phyloP scores from a whole-genome alignment of 2,888 invertebrate species.

The Campopleginae sp. region DNA sequence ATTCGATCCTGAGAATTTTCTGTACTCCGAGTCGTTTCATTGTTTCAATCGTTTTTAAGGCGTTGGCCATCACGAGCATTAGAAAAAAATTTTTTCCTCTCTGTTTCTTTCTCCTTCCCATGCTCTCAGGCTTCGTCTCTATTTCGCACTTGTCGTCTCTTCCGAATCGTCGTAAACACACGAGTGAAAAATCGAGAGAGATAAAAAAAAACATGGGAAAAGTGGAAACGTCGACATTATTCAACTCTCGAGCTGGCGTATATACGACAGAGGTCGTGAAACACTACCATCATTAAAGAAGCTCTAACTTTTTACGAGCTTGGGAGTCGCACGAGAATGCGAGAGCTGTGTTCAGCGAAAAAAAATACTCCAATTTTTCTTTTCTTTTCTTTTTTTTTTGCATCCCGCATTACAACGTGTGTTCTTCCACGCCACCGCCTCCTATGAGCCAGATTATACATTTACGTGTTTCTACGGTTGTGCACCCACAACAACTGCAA shows the following conservation, averaged over 20 bases:
- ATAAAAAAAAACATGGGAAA: conserved; percentile 11
- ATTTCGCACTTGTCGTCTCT: conserved; percentile 33
- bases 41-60: no score
- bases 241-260: conserved; percentile 59
- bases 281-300: conserved; percentile 63
- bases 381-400: conserved; percentile 31
- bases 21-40: no score
- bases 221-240: conserved; percentile 54
- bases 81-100: not conserved
- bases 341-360: conserved; percentile 28
- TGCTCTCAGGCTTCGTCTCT: conserved; percentile 19
- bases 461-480: conserved; percentile 41
- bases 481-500: conserved; percentile 11
- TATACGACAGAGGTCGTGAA: conserved; percentile 59
- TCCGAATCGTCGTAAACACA: conserved; percentile 31
- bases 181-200: not conserved
- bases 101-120: not conserved
- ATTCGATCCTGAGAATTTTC: no score
- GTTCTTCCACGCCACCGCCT: conserved; percentile 57
- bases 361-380: conserved; percentile 24
- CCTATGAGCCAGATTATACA: conserved; percentile 52
- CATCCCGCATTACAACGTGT: conserved; percentile 53
- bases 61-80: no score
- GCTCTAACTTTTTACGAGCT: conserved; percentile 65
- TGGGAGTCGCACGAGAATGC: conserved; percentile 57